Evolutionary conservation across 1,140 invertebrate genomes (phyloP).

Genomic region (Drosophila hydei): DNA sequence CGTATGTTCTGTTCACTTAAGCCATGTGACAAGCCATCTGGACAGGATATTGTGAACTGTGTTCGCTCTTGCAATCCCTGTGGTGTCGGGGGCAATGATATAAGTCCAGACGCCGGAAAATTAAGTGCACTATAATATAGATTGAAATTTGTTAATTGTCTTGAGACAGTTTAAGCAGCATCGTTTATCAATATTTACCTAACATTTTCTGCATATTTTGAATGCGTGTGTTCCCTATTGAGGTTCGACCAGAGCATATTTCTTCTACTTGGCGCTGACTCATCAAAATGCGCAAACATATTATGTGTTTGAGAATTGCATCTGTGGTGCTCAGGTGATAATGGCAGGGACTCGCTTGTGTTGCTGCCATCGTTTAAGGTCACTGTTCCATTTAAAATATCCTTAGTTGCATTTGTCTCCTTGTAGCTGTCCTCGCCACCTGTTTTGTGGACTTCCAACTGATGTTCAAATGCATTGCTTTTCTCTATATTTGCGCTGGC

Average conservation of each 20-base stretch:
- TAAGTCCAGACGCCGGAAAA: constrained; percentile 55
- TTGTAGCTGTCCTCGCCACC: constrained; percentile 24
- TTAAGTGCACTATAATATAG: constrained; percentile 45
- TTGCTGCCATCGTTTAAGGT: constrained; percentile 3
- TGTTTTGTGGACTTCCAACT: constrained; percentile 16
- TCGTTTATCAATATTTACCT: constrained; percentile 16
- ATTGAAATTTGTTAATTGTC: background rate
- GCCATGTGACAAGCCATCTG: constrained; percentile 92
- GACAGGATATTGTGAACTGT: constrained; percentile 82
- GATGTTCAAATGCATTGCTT: constrained; percentile 18
- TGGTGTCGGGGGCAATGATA: constrained; percentile 75
- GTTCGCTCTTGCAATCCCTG: constrained; percentile 63
- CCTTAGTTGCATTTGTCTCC: background rate
- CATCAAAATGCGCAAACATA: constrained; percentile 38
- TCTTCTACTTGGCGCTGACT: constrained; percentile 30
- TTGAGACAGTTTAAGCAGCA: background rate
- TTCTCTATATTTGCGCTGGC: constrained; percentile 26
- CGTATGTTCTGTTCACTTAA: constrained; percentile 91
- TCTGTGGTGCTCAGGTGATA: constrained; percentile 46
- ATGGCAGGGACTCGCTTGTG: constrained; percentile 27
- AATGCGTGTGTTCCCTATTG: constrained; percentile 49
- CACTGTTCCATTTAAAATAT: background rate
- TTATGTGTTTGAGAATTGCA: constrained; percentile 11
- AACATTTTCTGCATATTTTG: constrained; percentile 48
- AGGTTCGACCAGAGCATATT: constrained; percentile 60